Conservation (phyloP, 1,140 invertebrate genomes). For the Heliconius hermathena region DNA sequence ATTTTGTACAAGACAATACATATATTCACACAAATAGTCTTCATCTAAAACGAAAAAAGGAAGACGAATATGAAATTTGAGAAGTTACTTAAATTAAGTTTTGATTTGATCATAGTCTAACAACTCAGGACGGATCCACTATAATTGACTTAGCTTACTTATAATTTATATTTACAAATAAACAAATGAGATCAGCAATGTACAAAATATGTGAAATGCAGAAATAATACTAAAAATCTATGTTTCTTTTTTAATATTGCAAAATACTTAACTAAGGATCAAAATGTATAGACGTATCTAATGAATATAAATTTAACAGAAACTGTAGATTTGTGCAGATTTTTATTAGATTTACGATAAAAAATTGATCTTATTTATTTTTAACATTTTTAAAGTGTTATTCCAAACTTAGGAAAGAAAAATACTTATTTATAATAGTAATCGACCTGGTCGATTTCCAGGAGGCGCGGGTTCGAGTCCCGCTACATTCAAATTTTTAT, state of each 20-base stretch:
- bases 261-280: conserved; percentile 25
- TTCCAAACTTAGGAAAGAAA: too few species aligned
- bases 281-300: conserved; percentile 6
- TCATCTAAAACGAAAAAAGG: not conserved
- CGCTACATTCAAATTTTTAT: too few species aligned
- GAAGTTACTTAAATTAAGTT: not conserved
- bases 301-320: not conserved
- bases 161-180: conserved; percentile 65
- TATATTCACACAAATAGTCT: conserved; percentile 33
- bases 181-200: conserved; percentile 75
- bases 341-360: not conserved
- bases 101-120: conserved; percentile 33
- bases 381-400: too few species aligned
- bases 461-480: too few species aligned
- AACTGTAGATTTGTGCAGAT: not conserved
- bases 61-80: conserved; percentile 16
- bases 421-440: too few species aligned
- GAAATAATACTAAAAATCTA: conserved; percentile 49
- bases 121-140: conserved; percentile 56
- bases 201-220: conserved; percentile 29
- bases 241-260: conserved; percentile 19
- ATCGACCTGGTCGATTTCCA: too few species aligned
- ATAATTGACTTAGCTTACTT: conserved; percentile 54
- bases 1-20: conserved; percentile 31
- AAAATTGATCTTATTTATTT: too few species aligned